A percentile compares a stretch with the other conserved stretches of the same genome.
Conservation (phyloP, 1,140 invertebrate species). For the Heliconius congener region DNA sequence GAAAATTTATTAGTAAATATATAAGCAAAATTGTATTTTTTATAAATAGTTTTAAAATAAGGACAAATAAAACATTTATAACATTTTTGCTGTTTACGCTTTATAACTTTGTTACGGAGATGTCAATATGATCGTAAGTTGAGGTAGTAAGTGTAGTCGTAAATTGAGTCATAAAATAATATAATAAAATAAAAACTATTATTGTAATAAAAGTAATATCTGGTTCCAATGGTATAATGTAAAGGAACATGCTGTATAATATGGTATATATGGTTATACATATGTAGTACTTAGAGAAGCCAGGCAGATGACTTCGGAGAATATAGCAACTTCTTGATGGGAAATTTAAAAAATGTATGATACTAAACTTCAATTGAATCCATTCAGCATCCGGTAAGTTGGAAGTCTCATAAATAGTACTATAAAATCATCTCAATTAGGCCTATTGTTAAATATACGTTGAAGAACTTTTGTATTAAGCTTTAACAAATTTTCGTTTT, state of each 20-base stretch:
- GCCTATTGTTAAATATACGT: not conserved
- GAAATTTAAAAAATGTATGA: not conserved
- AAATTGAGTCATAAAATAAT: not conserved
- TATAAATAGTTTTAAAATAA: not conserved
- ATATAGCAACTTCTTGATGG: not conserved
- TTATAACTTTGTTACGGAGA: not conserved
- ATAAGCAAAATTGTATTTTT: not conserved
- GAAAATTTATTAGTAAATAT: not conserved
- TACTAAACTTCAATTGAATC: constrained; percentile 20
- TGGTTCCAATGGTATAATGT: not conserved
- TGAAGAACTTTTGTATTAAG: not conserved
- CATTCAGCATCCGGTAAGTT: constrained; percentile 2
- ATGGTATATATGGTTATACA: not conserved
- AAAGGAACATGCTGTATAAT: not conserved
- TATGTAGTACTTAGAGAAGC: not conserved
- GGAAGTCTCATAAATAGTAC: constrained; percentile 9
- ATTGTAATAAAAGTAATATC: not conserved
- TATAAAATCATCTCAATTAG: constrained; percentile 14
- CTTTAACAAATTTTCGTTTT: not conserved
- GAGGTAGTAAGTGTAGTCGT: not conserved
- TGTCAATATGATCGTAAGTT: not conserved
- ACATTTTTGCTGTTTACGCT: not conserved
- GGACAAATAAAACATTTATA: not conserved
- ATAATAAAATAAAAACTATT: not conserved
- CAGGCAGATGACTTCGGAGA: not conserved